phyloP scores from a whole-genome alignment of 1,140 invertebrate species.

The Diachasma alloeum region DNA sequence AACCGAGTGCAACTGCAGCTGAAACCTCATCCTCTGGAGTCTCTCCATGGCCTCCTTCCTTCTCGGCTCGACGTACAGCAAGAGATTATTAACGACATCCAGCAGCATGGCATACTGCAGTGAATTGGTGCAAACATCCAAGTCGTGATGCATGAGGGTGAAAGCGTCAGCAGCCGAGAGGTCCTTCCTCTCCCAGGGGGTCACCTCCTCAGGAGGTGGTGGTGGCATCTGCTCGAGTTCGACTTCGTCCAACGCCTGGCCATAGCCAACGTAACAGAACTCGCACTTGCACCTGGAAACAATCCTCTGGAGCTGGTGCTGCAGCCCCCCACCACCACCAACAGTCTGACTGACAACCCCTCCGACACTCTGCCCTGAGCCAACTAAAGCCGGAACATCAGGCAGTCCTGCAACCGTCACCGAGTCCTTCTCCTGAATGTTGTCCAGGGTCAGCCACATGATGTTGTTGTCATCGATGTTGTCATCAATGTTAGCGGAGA shows the following conservation, averaged over 20 bases:
- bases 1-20: conserved; percentile 86
- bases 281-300: conserved; percentile 97
- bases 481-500: conserved; percentile 81
- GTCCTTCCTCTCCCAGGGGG: conserved; percentile 80
- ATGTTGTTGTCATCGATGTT: conserved; percentile 84
- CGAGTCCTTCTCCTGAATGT: conserved; percentile 88
- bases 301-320: conserved; percentile 87
- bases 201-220: conserved; percentile 74
- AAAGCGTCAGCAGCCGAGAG: conserved; percentile 92
- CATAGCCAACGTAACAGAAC: conserved; percentile 96
- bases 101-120: conserved; percentile 95
- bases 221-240: conserved; percentile 72
- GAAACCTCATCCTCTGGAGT: conserved; percentile 91
- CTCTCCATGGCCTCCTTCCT: conserved; percentile 90
- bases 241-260: conserved; percentile 80
- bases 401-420: conserved; percentile 78
- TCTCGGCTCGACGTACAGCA: conserved; percentile 96
- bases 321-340: conserved; percentile 75
- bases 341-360: conserved; percentile 93
- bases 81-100: conserved; percentile 96
- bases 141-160: conserved; percentile 97
- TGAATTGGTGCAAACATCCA: conserved; percentile 97
- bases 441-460: conserved; percentile 93
- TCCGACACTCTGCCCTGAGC: conserved; percentile 95
- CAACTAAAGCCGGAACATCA: conserved; percentile 89